phyloP scores from a whole-genome alignment of 2,888 invertebrate species.

The Argyresthia albistria region DNA sequence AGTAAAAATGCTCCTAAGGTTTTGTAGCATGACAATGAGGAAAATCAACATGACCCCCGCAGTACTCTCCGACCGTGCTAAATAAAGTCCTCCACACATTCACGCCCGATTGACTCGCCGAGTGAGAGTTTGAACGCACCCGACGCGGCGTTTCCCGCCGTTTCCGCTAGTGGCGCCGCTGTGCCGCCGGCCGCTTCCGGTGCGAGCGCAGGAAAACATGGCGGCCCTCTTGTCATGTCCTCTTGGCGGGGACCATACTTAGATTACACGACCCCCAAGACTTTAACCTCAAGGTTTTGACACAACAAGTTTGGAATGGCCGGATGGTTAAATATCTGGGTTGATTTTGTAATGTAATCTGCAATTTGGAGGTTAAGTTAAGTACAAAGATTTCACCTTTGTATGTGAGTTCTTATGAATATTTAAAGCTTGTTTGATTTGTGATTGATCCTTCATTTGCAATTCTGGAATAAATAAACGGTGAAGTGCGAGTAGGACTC shows the following conservation, averaged over 20 bases:
- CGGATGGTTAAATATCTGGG: too few species aligned
- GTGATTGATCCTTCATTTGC: too few species aligned
- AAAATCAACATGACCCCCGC: background rate
- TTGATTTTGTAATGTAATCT: background rate
- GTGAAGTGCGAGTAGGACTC: too few species aligned
- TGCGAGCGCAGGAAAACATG: conserved; percentile 12
- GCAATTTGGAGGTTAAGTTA: background rate
- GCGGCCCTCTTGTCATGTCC: conserved; percentile 6
- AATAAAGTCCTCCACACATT: conserved; percentile 2
- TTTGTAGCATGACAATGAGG: too few species aligned
- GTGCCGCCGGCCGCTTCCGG: conserved; percentile 50
- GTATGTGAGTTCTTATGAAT: too few species aligned
- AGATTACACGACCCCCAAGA: too few species aligned
- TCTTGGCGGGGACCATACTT: conserved; percentile 20
- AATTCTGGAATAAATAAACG: too few species aligned
- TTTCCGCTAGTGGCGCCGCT: conserved; percentile 45
- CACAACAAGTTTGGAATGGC: too few species aligned
- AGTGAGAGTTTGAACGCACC: conserved; percentile 27
- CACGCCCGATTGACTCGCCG: conserved; percentile 23
- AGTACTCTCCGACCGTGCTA: background rate
- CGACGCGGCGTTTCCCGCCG: conserved; percentile 37
- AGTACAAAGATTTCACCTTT: too few species aligned
- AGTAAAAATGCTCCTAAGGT: too few species aligned
- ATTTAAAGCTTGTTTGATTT: too few species aligned
- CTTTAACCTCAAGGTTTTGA: too few species aligned